Percentiles rank a stretch among this genome's conserved stretches.
These are phyloP conservation scores for Cephus nigrinus DNA, from an alignment of 2,888 invertebrate genomes.

Conservation along the genomic window DNA sequence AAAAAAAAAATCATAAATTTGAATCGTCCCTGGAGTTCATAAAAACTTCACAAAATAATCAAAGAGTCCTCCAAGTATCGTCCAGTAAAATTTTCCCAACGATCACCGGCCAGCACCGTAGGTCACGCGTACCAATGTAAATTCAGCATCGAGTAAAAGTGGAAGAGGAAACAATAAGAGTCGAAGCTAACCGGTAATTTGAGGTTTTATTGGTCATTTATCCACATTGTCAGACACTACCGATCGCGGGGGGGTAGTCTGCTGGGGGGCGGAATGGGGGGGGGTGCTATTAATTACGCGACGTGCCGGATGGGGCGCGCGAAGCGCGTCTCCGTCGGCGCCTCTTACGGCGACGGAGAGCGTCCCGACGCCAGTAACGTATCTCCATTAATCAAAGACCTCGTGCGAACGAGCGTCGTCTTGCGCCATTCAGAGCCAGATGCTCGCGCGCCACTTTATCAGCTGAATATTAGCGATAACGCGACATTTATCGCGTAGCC, in stretches of 20 bases:
- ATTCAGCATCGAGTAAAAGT: background rate
- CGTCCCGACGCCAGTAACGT: constrained; percentile 16
- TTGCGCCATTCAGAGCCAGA: constrained; percentile 14
- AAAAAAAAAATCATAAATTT: too few species aligned
- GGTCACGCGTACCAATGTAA: background rate
- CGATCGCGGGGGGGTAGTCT: background rate
- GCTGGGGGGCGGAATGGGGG: too few species aligned
- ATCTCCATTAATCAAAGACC: constrained; percentile 12
- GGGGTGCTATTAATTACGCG: background rate
- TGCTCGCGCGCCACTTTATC: constrained; percentile 17
- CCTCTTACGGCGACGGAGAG: constrained; percentile 6
- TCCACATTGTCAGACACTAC: background rate
- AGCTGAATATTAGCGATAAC: constrained; percentile 21
- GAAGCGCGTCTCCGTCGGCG: background rate
- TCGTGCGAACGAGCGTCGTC: constrained; percentile 17
- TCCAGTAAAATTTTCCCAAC: background rate
- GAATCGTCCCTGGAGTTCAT: background rate
- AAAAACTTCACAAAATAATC: background rate
- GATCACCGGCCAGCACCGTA: background rate
- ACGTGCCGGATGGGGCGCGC: background rate
- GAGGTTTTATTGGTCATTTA: background rate
- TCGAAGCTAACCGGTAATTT: background rate
- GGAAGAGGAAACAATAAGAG: background rate
- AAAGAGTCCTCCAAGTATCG: background rate
- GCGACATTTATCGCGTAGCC: constrained; percentile 8